Evolutionary conservation across 2,113 vertebrate genomes (phyloP).

Genomic region (Passer domesticus): DNA sequence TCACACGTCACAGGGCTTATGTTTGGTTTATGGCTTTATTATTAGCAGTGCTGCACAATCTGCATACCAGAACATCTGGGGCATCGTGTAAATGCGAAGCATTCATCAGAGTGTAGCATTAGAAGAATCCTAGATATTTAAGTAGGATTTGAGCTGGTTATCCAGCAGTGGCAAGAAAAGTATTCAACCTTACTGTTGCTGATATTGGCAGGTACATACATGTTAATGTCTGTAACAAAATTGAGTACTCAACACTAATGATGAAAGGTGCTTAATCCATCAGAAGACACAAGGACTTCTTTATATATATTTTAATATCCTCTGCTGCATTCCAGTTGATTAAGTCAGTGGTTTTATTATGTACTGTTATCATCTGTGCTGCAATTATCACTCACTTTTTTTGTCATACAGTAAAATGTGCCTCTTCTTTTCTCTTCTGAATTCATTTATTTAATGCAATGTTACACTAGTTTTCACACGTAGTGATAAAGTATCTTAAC

Average conservation of each 20-base stretch:
- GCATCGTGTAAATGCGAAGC: conserved; percentile 2
- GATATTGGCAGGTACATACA: not conserved
- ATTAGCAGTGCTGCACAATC: conserved; percentile 18
- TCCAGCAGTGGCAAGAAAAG: conserved; percentile 15
- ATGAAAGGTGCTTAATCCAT: conserved; percentile 17
- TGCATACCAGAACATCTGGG: conserved; percentile 63
- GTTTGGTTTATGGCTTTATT: conserved; percentile 44
- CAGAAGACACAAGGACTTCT: not conserved
- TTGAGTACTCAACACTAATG: not conserved
- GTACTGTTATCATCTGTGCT: not conserved
- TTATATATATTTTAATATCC: not conserved
- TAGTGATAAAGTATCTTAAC: not conserved
- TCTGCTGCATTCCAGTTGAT: not conserved
- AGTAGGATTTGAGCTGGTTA: conserved; percentile 63
- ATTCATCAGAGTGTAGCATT: conserved; percentile 17
- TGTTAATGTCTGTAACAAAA: not conserved
- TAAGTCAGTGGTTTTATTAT: not conserved
- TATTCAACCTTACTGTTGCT: not conserved
- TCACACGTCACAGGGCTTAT: conserved; percentile 40
- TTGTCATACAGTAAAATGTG: not conserved
- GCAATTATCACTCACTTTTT: not conserved
- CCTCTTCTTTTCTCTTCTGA: not conserved
- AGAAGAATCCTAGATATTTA: conserved; percentile 62
- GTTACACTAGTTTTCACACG: not conserved
- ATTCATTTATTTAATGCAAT: not conserved